phyloP scores from a whole-genome alignment of 2,113 vertebrate genomes.

The Zapornia atra region DNA sequence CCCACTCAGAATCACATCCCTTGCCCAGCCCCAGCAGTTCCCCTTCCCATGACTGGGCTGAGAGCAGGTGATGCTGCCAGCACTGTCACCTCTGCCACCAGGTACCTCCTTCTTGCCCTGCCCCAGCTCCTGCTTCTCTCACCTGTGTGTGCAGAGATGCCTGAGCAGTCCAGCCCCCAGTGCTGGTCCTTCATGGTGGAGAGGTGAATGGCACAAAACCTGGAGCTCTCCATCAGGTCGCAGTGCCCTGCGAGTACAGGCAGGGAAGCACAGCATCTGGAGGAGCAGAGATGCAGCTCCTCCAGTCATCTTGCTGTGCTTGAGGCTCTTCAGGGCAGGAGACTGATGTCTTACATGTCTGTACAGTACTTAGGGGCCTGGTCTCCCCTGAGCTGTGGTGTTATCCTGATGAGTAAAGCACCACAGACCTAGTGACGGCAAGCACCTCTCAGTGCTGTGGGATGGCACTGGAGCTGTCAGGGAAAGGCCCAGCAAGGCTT shows the following conservation, averaged over 20 bases:
- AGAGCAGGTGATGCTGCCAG: not conserved
- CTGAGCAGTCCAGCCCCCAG: accelerated
- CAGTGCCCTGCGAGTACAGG: not conserved
- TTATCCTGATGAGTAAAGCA: not conserved
- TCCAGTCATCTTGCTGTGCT: not conserved
- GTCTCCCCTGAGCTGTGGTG: not conserved
- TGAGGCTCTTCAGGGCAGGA: not conserved
- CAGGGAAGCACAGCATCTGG: not conserved
- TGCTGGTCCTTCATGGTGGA: accelerated
- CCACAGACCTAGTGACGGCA: not conserved
- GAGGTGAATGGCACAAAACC: not conserved
- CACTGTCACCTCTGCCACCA: not conserved
- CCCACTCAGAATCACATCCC: not conserved
- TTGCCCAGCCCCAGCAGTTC: not conserved
- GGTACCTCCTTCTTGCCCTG: not conserved
- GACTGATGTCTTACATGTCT: not conserved
- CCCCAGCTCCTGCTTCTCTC: not conserved
- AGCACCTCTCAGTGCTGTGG: too few relatives aligned
- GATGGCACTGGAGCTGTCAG: not conserved
- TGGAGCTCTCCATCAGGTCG: too few relatives aligned
- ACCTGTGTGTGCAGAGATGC: not conserved
- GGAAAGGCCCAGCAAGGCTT: not conserved
- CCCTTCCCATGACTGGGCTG: not conserved
- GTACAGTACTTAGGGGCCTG: not conserved
- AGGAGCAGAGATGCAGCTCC: not conserved